Evolutionary conservation across 2,888 invertebrate species (phyloP), one percentile per base, ranked within the genome.

Genomic region (Frankliniella intonsa): DNA sequence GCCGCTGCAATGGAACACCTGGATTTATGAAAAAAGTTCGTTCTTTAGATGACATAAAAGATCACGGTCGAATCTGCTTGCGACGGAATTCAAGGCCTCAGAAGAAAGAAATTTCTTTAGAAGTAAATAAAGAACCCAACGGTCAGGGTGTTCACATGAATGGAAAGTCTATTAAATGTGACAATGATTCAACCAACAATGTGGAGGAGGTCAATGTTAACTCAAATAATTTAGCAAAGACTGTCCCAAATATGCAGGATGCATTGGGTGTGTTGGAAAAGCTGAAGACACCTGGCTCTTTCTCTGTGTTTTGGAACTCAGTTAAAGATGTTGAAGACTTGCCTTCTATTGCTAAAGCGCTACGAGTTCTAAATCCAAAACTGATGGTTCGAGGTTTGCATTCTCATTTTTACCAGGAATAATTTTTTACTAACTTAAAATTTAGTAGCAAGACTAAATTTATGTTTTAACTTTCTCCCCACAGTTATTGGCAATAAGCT

Each of bases 1-100:
- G 69, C 22, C 69, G 69, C 25, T 76, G 69, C 12, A 76, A 25
- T 76, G 69, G 69, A 76, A 76, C 69, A n/a, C 69, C 69, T 25
- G 69, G 69, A 22, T 76, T 76, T 76, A 76, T 76, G 8, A 22
- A 25, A 25, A 76, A 22, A 76, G 69, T 76, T 22, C 25, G 25
- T 2, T 76, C 69, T 22, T 10, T 76, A 25, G 69, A 76, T 22
- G 69, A 76, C 25, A 76, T 76, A 1, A 76, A 76, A 76, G 69
- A 76, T 25, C 69, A 76, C 9, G 69, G 69, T 25, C 69, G 69
- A 8, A 22, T 76, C 22, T 76, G 69, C 25, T 22, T 76, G 69
- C 69, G 69, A 25, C 69, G 69, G 11, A 76, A 76, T 10, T 25
- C 69, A 22, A 76, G 25, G 25, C 9, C 69, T 69, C 69, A 69